These are phyloP conservation scores for Eublepharis macularius DNA, from an alignment of 2,113 vertebrate genomes.

Conservation along the genomic window DNA sequence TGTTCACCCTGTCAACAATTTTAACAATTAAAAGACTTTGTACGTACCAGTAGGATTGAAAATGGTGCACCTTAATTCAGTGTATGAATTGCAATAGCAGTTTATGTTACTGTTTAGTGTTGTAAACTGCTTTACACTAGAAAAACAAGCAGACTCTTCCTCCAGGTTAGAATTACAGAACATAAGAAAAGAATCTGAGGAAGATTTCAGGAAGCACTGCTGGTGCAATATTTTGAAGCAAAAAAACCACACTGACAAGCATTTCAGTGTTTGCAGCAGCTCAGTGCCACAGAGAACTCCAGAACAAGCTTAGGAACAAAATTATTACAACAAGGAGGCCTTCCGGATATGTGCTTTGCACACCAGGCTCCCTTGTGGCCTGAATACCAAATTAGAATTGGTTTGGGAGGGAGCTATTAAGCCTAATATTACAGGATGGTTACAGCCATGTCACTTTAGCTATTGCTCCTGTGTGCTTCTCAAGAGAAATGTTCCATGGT, in stretches of 20 bases:
- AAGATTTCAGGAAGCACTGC: neutral
- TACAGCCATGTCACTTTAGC: neutral
- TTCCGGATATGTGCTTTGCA: neutral
- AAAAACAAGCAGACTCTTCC: neutral
- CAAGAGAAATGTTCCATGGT: neutral
- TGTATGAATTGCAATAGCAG: neutral
- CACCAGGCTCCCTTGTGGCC: neutral
- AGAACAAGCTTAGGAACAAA: neutral
- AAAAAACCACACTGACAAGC: neutral
- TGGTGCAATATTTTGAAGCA: neutral
- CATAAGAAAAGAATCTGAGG: neutral
- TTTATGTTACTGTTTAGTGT: neutral
- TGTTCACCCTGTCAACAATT: neutral
- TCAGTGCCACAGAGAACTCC: neutral
- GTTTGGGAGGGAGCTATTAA: neutral
- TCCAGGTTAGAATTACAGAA: neutral
- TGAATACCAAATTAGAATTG: neutral
- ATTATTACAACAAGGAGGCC: neutral
- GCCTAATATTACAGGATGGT: neutral
- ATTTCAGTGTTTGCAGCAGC: neutral
- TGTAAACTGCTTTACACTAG: neutral
- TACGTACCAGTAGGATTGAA: neutral
- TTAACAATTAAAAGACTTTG: neutral
- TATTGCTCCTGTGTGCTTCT: neutral
- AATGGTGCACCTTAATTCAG: neutral